These are phyloP conservation scores for Tympanoctomys barrerae DNA, from an alignment of 2,797 vertebrate species.

Conservation along the genomic window DNA sequence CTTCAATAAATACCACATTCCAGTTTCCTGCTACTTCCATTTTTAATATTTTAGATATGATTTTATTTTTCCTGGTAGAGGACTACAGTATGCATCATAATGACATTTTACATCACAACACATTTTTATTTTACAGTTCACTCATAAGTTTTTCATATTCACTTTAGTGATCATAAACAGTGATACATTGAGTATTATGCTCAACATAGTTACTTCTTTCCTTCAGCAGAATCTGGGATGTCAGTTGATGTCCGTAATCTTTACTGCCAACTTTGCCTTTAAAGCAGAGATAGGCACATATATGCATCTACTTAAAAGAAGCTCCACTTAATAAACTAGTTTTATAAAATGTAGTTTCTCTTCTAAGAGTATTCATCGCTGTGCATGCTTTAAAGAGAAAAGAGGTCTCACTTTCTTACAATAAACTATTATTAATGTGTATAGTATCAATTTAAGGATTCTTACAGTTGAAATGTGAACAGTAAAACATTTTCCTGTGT, in stretches of 20 bases:
- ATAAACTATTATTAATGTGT: not conserved
- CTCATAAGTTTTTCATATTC: constrained; percentile 39
- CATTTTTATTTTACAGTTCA: constrained; percentile 27
- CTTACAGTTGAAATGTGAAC: constrained; percentile 37
- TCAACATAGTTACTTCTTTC: not conserved
- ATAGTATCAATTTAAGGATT: constrained; percentile 1
- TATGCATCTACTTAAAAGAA: not conserved
- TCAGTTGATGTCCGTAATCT: not conserved
- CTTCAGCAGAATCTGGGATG: not conserved
- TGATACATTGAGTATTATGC: not conserved
- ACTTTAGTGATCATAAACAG: constrained; percentile 16
- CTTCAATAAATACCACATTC: constrained; percentile 3
- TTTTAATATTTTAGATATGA: constrained; percentile 55
- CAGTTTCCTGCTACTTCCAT: constrained; percentile 20
- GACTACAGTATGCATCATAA: not conserved
- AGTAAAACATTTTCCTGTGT: constrained; percentile 35
- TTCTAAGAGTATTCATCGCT: not conserved
- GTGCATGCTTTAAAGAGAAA: constrained; percentile 22
- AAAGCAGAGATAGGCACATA: not conserved
- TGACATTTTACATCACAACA: constrained; percentile 32
- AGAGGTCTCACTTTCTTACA: not conserved
- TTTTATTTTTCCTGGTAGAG: constrained; percentile 35
- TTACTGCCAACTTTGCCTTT: constrained; percentile 27
- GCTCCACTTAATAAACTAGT: not conserved
- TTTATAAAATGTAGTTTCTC: constrained; percentile 40